phyloP scores from a whole-genome alignment of 2,888 invertebrate species.

The Tholera decimalis region DNA sequence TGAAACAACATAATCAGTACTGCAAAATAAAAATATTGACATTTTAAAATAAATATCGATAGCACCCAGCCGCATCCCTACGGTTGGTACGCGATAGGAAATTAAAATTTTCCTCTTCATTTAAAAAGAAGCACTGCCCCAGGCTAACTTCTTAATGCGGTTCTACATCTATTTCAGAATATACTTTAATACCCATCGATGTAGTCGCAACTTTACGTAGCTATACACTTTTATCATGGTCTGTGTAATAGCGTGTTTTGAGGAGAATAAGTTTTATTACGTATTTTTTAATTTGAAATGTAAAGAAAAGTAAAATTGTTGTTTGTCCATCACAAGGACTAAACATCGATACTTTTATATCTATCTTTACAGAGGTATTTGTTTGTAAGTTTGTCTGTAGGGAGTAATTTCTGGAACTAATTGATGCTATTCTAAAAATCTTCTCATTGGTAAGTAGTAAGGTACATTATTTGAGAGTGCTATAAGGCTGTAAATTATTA shows the following conservation, averaged over 20 bases:
- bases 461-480: too few relatives aligned
- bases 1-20: background rate
- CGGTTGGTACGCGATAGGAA: slow-evolving; percentile 88
- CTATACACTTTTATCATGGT: slow-evolving; percentile 24
- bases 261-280: slow-evolving; percentile 8
- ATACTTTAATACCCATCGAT: slow-evolving; percentile 64
- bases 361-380: too few relatives aligned
- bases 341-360: too few relatives aligned
- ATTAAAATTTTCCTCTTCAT: slow-evolving; percentile 92
- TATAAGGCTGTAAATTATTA: too few relatives aligned
- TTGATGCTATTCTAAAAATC: too few relatives aligned
- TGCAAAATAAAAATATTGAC: background rate
- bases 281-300: too few relatives aligned
- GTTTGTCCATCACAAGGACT: too few relatives aligned
- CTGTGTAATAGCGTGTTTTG: slow-evolving; percentile 15
- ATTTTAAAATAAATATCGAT: slow-evolving; percentile 37
- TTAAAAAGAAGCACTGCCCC: slow-evolving; percentile 89
- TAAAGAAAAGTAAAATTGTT: background rate
- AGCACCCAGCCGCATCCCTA: slow-evolving; percentile 73
- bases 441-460: too few relatives aligned
- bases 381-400: too few relatives aligned
- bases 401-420: too few relatives aligned
- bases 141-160: slow-evolving; percentile 90
- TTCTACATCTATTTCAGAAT: slow-evolving; percentile 81
- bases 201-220: slow-evolving; percentile 47